phyloP scores from a whole-genome alignment of 2,888 invertebrate genomes.

The Eubasilissa splendida region DNA sequence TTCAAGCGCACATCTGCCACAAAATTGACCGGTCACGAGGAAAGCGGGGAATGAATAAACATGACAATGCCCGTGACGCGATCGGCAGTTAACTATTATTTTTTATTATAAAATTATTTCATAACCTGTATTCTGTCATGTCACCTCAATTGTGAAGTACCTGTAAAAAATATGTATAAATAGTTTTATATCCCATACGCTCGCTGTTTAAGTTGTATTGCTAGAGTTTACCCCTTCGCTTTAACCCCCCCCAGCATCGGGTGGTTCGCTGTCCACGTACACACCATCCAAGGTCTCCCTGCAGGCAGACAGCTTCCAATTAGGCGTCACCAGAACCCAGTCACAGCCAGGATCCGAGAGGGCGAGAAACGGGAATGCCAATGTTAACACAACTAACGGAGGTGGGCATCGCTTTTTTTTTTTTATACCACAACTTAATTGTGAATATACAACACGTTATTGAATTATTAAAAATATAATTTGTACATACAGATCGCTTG shows the following conservation, averaged over 20 bases:
- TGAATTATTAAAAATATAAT: neutral
- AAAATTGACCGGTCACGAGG: too few species aligned
- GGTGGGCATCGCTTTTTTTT: conserved; percentile 36
- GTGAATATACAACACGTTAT: neutral
- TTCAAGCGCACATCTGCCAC: too few species aligned
- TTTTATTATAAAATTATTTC: too few species aligned
- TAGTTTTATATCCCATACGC: neutral
- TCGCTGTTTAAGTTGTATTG: conserved; percentile 6
- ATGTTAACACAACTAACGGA: conserved; percentile 47
- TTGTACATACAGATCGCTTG: too few species aligned
- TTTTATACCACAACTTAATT: neutral
- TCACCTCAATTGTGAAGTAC: too few species aligned
- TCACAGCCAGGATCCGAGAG: conserved; percentile 61
- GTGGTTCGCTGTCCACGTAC: conserved; percentile 87
- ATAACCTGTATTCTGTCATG: too few species aligned
- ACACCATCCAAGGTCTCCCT: conserved; percentile 84
- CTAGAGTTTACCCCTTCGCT: conserved; percentile 17
- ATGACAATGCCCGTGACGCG: too few species aligned
- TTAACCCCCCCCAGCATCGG: conserved; percentile 66
- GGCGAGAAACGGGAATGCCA: conserved; percentile 54
- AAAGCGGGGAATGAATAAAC: too few species aligned
- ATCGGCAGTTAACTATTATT: too few species aligned
- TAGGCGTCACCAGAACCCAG: conserved; percentile 82
- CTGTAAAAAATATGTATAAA: neutral
- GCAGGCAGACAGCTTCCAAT: conserved; percentile 79